These are phyloP conservation scores for Coronaproctus castanopsis DNA, from an alignment of 2,888 invertebrate species.

Conservation along the genomic window DNA sequence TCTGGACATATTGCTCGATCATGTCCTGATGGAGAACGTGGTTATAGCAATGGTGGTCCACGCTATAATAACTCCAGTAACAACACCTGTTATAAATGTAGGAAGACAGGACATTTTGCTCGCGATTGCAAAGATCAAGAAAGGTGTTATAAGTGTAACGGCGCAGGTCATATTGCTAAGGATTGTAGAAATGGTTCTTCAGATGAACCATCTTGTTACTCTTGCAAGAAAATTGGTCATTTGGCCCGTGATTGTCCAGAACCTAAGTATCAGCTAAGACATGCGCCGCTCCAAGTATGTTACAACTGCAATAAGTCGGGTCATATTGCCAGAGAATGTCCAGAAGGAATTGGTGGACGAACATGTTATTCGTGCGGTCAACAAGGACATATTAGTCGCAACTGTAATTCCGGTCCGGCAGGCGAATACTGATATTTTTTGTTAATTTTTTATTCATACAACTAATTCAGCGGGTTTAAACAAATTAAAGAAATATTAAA, in stretches of 20 bases:
- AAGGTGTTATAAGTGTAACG: slow-evolving; percentile 50
- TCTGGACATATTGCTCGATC: slow-evolving; percentile 87
- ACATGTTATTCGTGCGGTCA: slow-evolving; percentile 45
- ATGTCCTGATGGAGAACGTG: slow-evolving; percentile 45
- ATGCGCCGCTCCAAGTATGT: slow-evolving; percentile 25
- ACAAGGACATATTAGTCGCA: slow-evolving; percentile 47
- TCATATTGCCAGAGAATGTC: slow-evolving; percentile 44
- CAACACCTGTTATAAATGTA: slow-evolving; percentile 69
- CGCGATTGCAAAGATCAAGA: slow-evolving; percentile 85
- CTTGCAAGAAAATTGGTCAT: slow-evolving; percentile 51
- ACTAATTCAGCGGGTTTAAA: too few relatives aligned
- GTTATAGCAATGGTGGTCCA: slow-evolving; percentile 27
- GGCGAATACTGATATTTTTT: background rate
- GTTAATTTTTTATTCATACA: too few relatives aligned
- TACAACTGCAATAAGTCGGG: slow-evolving; percentile 50
- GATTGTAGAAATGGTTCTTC: slow-evolving; percentile 53
- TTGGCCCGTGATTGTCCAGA: slow-evolving; percentile 41
- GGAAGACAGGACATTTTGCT: slow-evolving; percentile 80
- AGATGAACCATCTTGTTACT: slow-evolving; percentile 33
- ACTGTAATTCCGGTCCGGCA: slow-evolving; percentile 30
- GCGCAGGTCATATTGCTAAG: slow-evolving; percentile 79
- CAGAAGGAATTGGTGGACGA: slow-evolving; percentile 61
- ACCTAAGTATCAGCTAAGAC: slow-evolving; percentile 8
- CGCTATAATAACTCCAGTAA: slow-evolving; percentile 9
- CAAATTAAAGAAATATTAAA: too few relatives aligned